phyloP scores from a whole-genome alignment of 1,140 invertebrate species.

The Atta cephalotes region DNA sequence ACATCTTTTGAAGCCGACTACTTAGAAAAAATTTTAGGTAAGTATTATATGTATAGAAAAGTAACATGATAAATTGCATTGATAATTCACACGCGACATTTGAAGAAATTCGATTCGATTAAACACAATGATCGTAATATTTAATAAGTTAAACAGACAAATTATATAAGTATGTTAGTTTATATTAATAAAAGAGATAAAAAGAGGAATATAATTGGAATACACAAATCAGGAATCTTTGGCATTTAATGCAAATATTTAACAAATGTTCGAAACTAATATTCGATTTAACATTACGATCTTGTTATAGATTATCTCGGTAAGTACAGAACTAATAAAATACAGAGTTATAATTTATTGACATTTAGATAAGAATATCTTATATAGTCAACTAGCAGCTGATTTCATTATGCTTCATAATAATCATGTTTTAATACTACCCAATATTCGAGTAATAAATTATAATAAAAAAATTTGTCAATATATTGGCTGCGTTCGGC shows the following conservation, averaged over 20 bases:
- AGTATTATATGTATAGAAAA: slow-evolving; percentile 82
- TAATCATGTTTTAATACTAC: background rate
- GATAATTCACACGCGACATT: slow-evolving; percentile 45
- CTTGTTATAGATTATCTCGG: background rate
- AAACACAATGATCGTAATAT: slow-evolving; percentile 13
- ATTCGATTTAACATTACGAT: background rate
- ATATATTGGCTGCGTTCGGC: too few relatives aligned
- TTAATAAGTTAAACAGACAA: background rate
- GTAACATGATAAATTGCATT: slow-evolving; percentile 40
- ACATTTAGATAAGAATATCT: too few relatives aligned
- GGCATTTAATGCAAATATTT: background rate
- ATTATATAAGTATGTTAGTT: background rate
- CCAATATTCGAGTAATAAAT: background rate
- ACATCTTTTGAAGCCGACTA: slow-evolving; percentile 79
- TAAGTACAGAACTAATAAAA: background rate
- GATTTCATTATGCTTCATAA: background rate
- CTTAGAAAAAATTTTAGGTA: slow-evolving; percentile 86
- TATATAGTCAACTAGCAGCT: background rate
- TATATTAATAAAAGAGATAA: background rate
- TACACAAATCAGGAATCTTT: background rate
- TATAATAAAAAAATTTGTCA: too few relatives aligned
- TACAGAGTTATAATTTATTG: background rate
- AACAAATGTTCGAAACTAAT: background rate
- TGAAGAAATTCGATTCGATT: background rate
- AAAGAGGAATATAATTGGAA: background rate